Conservation (phyloP, 2,888 invertebrate species). For the Apotomis turbidana region DNA sequence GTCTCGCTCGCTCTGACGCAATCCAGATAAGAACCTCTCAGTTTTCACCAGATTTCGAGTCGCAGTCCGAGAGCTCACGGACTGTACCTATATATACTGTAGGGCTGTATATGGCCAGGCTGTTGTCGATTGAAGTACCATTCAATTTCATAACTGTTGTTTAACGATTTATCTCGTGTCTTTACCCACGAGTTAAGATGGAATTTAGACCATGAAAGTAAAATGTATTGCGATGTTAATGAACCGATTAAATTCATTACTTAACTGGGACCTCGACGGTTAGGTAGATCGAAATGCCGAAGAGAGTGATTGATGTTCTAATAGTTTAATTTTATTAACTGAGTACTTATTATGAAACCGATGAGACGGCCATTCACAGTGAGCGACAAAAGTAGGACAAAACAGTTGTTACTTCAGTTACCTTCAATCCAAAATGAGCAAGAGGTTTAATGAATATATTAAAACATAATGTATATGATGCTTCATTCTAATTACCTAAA, state of each 20-base stretch:
- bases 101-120: background rate
- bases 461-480: conserved; percentile 24
- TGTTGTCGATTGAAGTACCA: conserved; percentile 5
- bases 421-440: background rate
- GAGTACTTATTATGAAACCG: conserved; percentile 46
- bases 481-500: no score
- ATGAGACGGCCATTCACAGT: conserved; percentile 19
- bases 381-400: conserved; percentile 16
- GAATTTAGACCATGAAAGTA: conserved; percentile 61
- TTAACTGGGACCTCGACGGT: conserved; percentile 49
- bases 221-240: conserved; percentile 46
- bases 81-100: background rate
- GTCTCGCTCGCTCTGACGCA: no score
- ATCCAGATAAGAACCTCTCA: no score
- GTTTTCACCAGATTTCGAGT: no score
- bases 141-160: conserved; percentile 50
- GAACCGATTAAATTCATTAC: conserved; percentile 45
- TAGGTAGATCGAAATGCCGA: conserved; percentile 47
- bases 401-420: conserved; percentile 1
- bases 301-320: conserved; percentile 52
- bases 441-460: conserved; percentile 38
- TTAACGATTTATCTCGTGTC: conserved; percentile 47
- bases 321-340: conserved; percentile 49
- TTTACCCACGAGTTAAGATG: conserved; percentile 52
- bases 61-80: background rate